Evolutionary conservation across 2,113 vertebrate genomes (phyloP), one percentile per base, ranked within the genome.

Genomic region (Phalacrocorax aristotelis): DNA sequence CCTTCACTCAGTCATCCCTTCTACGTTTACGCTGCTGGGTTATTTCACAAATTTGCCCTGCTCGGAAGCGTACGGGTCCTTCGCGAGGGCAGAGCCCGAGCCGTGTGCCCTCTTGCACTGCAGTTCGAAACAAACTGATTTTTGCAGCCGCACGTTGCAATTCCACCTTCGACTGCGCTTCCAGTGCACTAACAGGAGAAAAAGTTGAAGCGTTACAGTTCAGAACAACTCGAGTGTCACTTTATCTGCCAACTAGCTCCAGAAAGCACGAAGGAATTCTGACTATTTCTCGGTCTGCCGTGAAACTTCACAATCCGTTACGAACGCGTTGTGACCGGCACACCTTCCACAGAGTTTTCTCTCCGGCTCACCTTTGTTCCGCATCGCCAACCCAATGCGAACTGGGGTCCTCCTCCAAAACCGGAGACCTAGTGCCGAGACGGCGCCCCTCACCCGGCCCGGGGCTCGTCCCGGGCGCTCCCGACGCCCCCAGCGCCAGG

Each of bases 121-220:
- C 69, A 26, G 57, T 18, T 15, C 4, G 21, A 68, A 55, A 64
- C 55, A 34, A 60, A 68, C 27, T 2, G 15, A 13, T 54, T 42
- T 42, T 13, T 6, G 12, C 76, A 10, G 0, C 1, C 3, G 22
- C n/a, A 36, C 2, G 1, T 0, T 11, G 2, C 0, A 26, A 54
- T 54, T 40, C 77, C 17, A 52, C 44, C 84, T 82, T 42, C 21
- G 36, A 44, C 19, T 30, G 77, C 61, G 11, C 64, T 77, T 40
- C 26, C 5, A 62, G 68, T 4, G 0, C 4, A 26, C 34, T 15
- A 29, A 80, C 55, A 70, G 1, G 36, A 79, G 15, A 18, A 61
- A 42, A 84, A 92, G 92, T 87, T 89, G 36, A 85, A 92, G 34
- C 7, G 48, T 49, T 72, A 87, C 77, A 11, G 13, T n/a, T 65